phyloP scores from a whole-genome alignment of 2,888 invertebrate species.

The Tethea ocularis region DNA sequence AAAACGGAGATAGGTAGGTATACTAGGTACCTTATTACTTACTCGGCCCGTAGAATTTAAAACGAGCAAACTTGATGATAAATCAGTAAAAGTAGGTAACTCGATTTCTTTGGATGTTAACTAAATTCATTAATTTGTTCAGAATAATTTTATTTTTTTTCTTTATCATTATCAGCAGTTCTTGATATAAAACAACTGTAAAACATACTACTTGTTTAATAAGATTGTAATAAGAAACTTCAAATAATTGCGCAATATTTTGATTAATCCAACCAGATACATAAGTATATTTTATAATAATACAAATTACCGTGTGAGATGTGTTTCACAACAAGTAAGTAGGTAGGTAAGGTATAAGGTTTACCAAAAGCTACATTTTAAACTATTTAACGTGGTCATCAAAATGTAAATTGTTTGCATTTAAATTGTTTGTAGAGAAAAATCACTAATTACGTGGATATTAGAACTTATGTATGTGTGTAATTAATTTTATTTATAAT shows the following conservation, averaged over 20 bases:
- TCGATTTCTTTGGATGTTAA: too few relatives aligned
- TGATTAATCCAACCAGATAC: not conserved
- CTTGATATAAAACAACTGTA: too few relatives aligned
- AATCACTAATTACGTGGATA: constrained; percentile 57
- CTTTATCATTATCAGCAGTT: not conserved
- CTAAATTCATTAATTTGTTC: too few relatives aligned
- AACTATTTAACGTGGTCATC: constrained; percentile 6
- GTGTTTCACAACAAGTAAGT: not conserved
- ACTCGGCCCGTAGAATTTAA: too few relatives aligned
- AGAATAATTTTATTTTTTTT: too few relatives aligned
- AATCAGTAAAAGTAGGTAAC: too few relatives aligned
- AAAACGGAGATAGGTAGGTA: too few relatives aligned
- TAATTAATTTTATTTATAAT: constrained; percentile 51
- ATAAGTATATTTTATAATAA: too few relatives aligned
- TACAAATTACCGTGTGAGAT: not conserved
- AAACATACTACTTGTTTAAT: constrained; percentile 3
- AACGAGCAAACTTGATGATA: too few relatives aligned
- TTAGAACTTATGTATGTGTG: constrained; percentile 53
- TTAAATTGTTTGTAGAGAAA: constrained; percentile 51
- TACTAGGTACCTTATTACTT: too few relatives aligned
- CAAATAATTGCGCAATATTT: not conserved
- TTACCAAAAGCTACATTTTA: not conserved
- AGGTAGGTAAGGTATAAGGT: not conserved
- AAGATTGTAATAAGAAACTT: not conserved
- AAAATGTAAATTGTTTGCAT: constrained; percentile 40